phyloP scores from a whole-genome alignment of 2,113 vertebrate genomes.

The Megatriorchis doriae region DNA sequence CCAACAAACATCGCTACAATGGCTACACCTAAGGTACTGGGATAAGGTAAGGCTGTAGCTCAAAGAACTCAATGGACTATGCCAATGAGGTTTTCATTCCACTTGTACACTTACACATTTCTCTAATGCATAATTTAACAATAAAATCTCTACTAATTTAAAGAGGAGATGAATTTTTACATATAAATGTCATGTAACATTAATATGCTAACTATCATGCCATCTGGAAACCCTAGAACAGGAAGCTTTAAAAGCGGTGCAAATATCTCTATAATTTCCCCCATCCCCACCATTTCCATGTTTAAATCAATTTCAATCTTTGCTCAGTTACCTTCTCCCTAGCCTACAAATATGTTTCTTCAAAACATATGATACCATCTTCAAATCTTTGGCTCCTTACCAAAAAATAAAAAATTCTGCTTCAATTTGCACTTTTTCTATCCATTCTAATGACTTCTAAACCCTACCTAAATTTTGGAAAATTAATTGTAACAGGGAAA shows the following conservation, averaged over 20 bases:
- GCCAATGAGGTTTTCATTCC: neutral
- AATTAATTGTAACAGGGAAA: neutral
- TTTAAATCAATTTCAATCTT: neutral
- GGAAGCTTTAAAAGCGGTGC: neutral
- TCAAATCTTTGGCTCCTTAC: neutral
- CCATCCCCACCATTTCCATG: neutral
- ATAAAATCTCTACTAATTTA: neutral
- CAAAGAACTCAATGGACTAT: neutral
- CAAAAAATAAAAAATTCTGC: neutral
- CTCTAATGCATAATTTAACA: neutral
- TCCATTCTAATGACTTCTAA: neutral
- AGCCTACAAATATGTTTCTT: neutral
- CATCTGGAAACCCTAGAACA: neutral
- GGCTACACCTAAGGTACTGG: neutral
- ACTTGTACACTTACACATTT: neutral
- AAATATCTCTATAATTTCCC: neutral
- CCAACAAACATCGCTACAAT: neutral
- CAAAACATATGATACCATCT: neutral
- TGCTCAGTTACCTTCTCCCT: fast-evolving
- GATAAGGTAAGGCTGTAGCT: neutral
- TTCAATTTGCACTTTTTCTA: neutral
- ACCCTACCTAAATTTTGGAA: neutral
- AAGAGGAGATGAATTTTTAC: neutral
- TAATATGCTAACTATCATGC: neutral
- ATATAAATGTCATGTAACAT: fast-evolving